Conservation (phyloP, 2,113 vertebrate species). For the Sorex fumeus region DNA sequence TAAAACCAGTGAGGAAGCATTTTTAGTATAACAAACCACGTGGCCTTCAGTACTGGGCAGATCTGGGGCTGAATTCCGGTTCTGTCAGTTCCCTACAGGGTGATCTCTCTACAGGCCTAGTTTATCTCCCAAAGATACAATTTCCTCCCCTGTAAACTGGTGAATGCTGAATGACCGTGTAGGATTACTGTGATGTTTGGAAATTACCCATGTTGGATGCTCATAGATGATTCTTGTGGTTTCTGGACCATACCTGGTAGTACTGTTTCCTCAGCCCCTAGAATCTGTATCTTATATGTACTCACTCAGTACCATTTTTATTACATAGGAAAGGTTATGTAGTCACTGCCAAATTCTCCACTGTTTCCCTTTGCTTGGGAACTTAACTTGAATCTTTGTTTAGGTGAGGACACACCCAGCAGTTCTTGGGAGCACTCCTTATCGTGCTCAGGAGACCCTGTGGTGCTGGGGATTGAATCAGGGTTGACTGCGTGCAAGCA, state of each 20-base stretch:
- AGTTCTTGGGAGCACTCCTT: not conserved
- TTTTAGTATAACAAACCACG: not conserved
- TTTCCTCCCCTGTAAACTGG: conserved; percentile 39
- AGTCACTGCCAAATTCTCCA: not conserved
- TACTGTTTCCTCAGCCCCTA: too few species aligned
- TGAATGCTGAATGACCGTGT: not conserved
- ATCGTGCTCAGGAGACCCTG: too few species aligned
- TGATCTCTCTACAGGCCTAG: not conserved
- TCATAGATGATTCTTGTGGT: conserved; percentile 16
- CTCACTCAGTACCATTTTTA: not conserved
- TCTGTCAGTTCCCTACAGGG: not conserved
- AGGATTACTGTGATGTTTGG: conserved; percentile 26
- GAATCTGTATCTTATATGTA: not conserved
- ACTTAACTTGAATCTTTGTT: conserved; percentile 38
- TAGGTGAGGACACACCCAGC: not conserved
- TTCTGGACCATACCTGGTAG: too few species aligned
- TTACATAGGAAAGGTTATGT: conserved; percentile 15
- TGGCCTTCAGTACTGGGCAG: conserved; percentile 4
- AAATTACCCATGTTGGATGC: conserved; percentile 34
- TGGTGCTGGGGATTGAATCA: too few species aligned
- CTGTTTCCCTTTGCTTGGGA: conserved; percentile 12
- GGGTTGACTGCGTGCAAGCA: too few species aligned
- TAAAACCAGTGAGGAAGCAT: conserved; percentile 33
- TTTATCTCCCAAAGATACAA: conserved; percentile 20
- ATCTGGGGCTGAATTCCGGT: conserved; percentile 20